Evolutionary conservation across 2,113 vertebrate species (phyloP).

Genomic region (Nematolebias whitei): DNA sequence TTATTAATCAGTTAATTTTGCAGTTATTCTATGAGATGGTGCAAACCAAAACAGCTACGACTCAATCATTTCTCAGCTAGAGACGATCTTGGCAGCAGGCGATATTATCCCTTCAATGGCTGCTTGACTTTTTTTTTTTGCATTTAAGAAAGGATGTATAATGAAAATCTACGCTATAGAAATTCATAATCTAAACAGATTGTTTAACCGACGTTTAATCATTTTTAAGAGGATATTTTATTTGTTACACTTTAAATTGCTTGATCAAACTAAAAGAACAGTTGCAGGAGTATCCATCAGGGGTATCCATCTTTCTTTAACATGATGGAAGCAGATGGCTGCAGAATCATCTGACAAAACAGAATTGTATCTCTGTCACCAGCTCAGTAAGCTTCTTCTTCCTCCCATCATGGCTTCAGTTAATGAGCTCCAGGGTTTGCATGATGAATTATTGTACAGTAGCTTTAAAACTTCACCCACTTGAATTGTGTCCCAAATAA

Average conservation of each 20-base stretch:
- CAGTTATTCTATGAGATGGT: too few relatives aligned
- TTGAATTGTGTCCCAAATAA: too few relatives aligned
- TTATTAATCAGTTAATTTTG: too few relatives aligned
- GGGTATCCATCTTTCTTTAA: not conserved
- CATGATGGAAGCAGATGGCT: conserved; percentile 29
- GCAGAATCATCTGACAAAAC: conserved; percentile 35
- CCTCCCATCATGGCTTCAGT: conserved; percentile 46
- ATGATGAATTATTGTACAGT: too few relatives aligned
- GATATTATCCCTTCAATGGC: too few relatives aligned
- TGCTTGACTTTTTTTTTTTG: too few relatives aligned
- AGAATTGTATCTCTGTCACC: conserved; percentile 30
- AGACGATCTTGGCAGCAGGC: too few relatives aligned
- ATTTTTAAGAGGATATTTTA: not conserved
- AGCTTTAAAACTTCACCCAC: too few relatives aligned
- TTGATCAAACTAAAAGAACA: not conserved
- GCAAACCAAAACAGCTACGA: too few relatives aligned
- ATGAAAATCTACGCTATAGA: too few relatives aligned
- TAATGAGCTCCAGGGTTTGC: conserved; percentile 67
- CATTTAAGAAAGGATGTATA: too few relatives aligned
- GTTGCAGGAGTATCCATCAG: not conserved
- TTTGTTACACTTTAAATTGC: not conserved
- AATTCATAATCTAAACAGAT: not conserved
- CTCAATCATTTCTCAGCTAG: too few relatives aligned
- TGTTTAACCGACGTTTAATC: not conserved
- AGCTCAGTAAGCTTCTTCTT: conserved; percentile 21